Evolutionary conservation across 1,140 invertebrate species (phyloP).

Genomic region (Caenorhabditis inopinata): DNA sequence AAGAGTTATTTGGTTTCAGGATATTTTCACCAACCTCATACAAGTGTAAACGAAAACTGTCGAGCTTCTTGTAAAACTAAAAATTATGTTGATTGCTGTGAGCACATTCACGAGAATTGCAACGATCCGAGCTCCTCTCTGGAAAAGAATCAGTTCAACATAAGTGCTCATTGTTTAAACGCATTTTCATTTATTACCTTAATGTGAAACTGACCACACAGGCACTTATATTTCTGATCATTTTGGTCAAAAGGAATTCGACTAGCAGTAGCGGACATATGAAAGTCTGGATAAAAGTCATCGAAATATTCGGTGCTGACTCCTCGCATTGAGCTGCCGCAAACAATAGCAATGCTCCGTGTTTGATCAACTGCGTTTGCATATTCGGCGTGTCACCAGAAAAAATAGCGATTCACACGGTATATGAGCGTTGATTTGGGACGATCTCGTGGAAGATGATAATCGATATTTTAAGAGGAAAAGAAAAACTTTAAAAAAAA

Average conservation of each 20-base stretch:
- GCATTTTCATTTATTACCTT: slow-evolving; percentile 1
- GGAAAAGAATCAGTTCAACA: not conserved
- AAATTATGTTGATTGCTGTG: slow-evolving; percentile 57
- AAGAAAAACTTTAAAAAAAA: not conserved
- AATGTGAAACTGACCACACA: slow-evolving; percentile 38
- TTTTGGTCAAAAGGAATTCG: slow-evolving; percentile 46
- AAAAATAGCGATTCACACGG: slow-evolving; percentile 19
- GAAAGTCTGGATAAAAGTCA: slow-evolving; percentile 26
- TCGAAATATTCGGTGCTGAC: slow-evolving; percentile 23
- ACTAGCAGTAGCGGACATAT: slow-evolving; percentile 14
- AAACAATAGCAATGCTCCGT: slow-evolving; percentile 12
- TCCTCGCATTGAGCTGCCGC: slow-evolving; percentile 21
- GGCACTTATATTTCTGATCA: slow-evolving; percentile 43
- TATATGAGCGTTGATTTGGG: slow-evolving; percentile 18
- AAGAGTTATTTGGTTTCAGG: not conserved
- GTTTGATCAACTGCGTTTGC: slow-evolving; percentile 32
- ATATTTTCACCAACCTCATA: slow-evolving; percentile 6
- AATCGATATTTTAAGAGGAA: not conserved
- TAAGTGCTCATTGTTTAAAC: not conserved
- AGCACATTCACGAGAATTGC: slow-evolving; percentile 51
- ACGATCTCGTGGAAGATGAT: not conserved
- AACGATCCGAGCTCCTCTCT: slow-evolving; percentile 59
- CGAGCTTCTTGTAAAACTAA: slow-evolving; percentile 54
- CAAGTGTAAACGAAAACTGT: slow-evolving; percentile 57
- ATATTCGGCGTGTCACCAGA: slow-evolving; percentile 26